phyloP scores from a whole-genome alignment of 2,113 vertebrate genomes.

The Hemibagrus wyckioides region DNA sequence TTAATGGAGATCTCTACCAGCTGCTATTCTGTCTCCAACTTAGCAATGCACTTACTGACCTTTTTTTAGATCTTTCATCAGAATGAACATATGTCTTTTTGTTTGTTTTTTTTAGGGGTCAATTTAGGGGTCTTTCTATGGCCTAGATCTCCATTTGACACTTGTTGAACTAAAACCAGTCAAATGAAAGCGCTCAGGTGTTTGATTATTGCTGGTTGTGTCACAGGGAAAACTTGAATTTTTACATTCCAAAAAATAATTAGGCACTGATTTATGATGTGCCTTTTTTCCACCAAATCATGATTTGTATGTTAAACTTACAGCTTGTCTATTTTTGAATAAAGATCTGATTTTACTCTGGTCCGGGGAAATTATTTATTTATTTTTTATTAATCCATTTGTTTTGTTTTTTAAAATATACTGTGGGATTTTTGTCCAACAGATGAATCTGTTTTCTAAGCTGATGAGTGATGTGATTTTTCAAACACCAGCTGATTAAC shows the following conservation, averaged over 20 bases:
- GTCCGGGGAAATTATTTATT: neutral
- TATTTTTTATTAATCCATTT: neutral
- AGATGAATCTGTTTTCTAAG: neutral
- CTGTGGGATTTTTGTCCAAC: neutral
- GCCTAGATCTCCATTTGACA: slow-evolving; percentile 47
- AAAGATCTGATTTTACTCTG: slow-evolving; percentile 19
- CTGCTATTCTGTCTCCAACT: slow-evolving; percentile 29
- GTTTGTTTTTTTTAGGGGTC: neutral
- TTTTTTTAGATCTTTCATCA: slow-evolving; percentile 7
- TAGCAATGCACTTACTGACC: slow-evolving; percentile 19
- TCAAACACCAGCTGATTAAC: neutral
- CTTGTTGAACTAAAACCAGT: slow-evolving; percentile 48
- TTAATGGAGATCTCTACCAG: slow-evolving; percentile 47
- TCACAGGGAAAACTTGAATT: slow-evolving; percentile 43
- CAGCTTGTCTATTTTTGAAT: slow-evolving; percentile 48
- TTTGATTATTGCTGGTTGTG: slow-evolving; percentile 31
- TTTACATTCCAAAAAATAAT: slow-evolving; percentile 45
- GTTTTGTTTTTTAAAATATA: neutral
- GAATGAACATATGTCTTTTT: neutral
- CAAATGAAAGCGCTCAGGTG: slow-evolving; percentile 8
- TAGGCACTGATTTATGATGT: slow-evolving; percentile 41
- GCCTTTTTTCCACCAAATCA: slow-evolving; percentile 26
- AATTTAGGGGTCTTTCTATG: slow-evolving; percentile 13
- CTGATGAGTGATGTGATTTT: neutral
- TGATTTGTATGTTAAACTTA: slow-evolving; percentile 64